Evolutionary conservation across 2,113 vertebrate genomes (phyloP), one percentile per base, ranked within the genome.

Genomic region (Hippocampus comes): DNA sequence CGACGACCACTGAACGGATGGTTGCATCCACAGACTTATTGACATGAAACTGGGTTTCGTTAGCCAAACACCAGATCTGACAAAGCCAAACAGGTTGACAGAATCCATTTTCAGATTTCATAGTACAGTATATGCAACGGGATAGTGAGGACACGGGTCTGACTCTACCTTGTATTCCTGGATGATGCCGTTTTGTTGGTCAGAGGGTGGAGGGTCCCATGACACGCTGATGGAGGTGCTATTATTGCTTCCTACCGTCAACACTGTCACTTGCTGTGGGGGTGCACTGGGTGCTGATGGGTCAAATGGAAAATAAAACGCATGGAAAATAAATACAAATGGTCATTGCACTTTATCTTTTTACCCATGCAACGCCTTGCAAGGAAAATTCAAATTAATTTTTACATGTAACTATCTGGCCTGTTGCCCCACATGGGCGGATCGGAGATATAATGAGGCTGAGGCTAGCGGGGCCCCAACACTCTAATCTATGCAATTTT

Each of bases 181-280:
- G 87, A 99, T 98, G 78, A 99, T 94, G 86, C 97, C 97, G 18
- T 99, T 99, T 88, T 99, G 97, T 79, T 98, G 93, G 79, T 99
- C 96, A 0, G 93, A 85, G 60, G 97, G 95, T 43, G 97, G 96
- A 53, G 96, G 96, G 77, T 98, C 97, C 96, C 97, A 99, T 60
- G 97, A 98, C 84, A 99, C 94, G 77, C 96, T 98, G 87, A 99
- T 99, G 74, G 97, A 98, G 9, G 97, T 98, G 88, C 95, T 99
- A 86, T 99, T 99, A 83, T 96, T 94, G 82, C 82, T 98, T 77
- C 96, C 97, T 5, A 98, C 95, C 25, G 93, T 96, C 86, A 97
- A 87, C 74, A 99, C 96, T 17, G 96, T 95, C 86, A 99, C 96
- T 89, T 96, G 95, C 87, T 99, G 96, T 4, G 97, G 97, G 68